Percentiles rank a stretch among this genome's conserved stretches.
Conservation (phyloP, 2,888 invertebrate genomes). For the Eupithecia inturbata region DNA sequence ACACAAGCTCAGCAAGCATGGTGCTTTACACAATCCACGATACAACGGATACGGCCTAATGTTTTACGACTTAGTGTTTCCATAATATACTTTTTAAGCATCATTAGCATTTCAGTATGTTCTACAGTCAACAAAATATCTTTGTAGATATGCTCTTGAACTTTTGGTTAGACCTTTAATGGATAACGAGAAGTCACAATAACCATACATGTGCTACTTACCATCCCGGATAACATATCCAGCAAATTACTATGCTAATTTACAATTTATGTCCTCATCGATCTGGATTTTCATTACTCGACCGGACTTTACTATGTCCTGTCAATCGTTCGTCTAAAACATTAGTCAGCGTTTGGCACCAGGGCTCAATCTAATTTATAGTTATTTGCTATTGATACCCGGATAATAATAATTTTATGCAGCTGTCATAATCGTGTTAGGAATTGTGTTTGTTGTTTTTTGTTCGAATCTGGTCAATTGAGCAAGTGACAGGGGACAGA, state of each 20-base stretch:
- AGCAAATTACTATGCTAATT: background rate
- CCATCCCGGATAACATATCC: constrained; percentile 4
- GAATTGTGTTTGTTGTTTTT: constrained; percentile 31
- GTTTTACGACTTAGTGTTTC: too few species aligned
- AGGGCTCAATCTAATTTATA: constrained; percentile 39
- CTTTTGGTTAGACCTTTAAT: background rate
- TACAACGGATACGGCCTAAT: too few species aligned
- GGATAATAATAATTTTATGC: constrained; percentile 43
- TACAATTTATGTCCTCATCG: background rate
- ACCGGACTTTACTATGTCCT: constrained; percentile 38
- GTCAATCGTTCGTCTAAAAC: constrained; percentile 53
- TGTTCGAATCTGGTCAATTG: constrained; percentile 27
- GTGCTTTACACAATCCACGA: too few species aligned
- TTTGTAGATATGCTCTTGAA: background rate
- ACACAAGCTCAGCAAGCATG: too few species aligned
- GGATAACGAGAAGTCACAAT: background rate
- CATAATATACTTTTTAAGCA: too few species aligned
- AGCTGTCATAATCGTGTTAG: constrained; percentile 39
- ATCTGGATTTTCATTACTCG: constrained; percentile 23
- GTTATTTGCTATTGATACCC: constrained; percentile 41
- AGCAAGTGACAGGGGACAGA: constrained; percentile 33
- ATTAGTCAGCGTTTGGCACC: constrained; percentile 57
- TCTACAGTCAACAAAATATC: background rate
- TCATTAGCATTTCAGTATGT: background rate
- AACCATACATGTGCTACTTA: background rate